Conservation (phyloP, 2,888 invertebrate genomes). For the Salticus scenicus region DNA sequence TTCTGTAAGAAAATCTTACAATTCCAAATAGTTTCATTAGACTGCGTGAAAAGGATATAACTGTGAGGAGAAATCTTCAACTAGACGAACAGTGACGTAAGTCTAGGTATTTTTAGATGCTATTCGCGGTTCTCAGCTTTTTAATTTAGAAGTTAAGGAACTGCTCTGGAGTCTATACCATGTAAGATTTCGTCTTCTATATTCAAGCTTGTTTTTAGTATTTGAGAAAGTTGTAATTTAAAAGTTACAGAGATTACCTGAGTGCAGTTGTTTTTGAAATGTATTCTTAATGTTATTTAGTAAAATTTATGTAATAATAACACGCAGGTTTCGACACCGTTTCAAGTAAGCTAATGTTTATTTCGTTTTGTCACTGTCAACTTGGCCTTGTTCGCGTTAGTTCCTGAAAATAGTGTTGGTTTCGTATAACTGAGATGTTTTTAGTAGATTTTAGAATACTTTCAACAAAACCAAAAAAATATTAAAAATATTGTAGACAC, state of each 20-base stretch:
- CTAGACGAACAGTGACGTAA: slow-evolving; percentile 49
- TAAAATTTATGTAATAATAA: too few species aligned
- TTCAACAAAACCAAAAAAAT: neutral
- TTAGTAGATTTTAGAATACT: neutral
- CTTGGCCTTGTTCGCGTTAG: slow-evolving; percentile 11
- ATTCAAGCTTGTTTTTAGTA: neutral
- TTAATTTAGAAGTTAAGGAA: slow-evolving; percentile 46
- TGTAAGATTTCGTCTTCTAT: slow-evolving; percentile 30
- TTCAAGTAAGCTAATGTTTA: neutral
- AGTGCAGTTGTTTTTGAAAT: too few species aligned
- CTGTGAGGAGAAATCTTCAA: neutral
- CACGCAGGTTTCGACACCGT: neutral
- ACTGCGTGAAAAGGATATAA: slow-evolving; percentile 3
- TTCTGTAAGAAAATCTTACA: neutral
- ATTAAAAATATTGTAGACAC: too few species aligned
- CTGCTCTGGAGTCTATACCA: slow-evolving; percentile 30
- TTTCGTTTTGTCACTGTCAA: neutral
- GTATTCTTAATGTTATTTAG: too few species aligned
- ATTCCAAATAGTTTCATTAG: neutral
- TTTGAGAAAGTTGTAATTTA: neutral
- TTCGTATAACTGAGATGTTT: neutral
- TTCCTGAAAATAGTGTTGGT: slow-evolving; percentile 8
- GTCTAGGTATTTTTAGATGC: slow-evolving; percentile 45
- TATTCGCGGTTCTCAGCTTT: slow-evolving; percentile 19
- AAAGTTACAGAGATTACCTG: neutral